A percentile compares a stretch with the other conserved stretches of the same genome.
These are phyloP conservation scores for Nephrotoma appendiculata DNA, from an alignment of 2,888 invertebrate genomes.

Conservation along the genomic window DNA sequence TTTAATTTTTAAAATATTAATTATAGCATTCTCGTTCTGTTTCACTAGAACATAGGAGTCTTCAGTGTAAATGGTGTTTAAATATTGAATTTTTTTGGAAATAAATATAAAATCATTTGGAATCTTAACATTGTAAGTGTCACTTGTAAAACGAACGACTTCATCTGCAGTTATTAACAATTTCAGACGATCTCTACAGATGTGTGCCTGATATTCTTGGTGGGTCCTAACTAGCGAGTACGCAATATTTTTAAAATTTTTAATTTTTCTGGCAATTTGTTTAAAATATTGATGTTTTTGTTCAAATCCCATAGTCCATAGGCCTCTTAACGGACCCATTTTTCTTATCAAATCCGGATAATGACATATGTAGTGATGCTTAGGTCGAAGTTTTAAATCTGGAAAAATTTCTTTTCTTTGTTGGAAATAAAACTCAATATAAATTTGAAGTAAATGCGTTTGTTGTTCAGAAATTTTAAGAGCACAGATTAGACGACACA, in stretches of 20 bases:
- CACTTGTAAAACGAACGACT: neutral
- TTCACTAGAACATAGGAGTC: neutral
- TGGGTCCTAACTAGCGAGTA: neutral
- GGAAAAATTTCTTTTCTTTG: conserved; percentile 9
- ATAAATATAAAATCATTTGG: neutral
- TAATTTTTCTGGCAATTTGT: conserved; percentile 9
- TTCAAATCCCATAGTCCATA: conserved; percentile 16
- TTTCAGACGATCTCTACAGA: neutral
- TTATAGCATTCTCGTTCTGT: neutral
- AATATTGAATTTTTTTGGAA: neutral
- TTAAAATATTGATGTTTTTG: conserved; percentile 18
- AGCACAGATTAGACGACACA: conserved; percentile 7
- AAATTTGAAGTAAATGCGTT: conserved; percentile 1
- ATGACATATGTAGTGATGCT: conserved; percentile 13
- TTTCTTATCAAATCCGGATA: conserved; percentile 11
- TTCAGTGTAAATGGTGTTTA: neutral
- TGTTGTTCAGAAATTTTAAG: conserved; percentile 3
- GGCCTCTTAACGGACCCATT: conserved; percentile 10
- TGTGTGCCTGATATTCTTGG: neutral
- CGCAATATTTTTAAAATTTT: conserved; percentile 15
- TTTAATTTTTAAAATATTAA: neutral
- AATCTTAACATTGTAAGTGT: neutral
- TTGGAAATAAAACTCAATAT: conserved; percentile 6
- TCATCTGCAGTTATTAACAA: neutral
- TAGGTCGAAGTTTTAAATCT: conserved; percentile 9